Evolutionary conservation across 2,888 invertebrate genomes (phyloP), one percentile per base, ranked within the genome.

Genomic region (Athalia cordata): DNA sequence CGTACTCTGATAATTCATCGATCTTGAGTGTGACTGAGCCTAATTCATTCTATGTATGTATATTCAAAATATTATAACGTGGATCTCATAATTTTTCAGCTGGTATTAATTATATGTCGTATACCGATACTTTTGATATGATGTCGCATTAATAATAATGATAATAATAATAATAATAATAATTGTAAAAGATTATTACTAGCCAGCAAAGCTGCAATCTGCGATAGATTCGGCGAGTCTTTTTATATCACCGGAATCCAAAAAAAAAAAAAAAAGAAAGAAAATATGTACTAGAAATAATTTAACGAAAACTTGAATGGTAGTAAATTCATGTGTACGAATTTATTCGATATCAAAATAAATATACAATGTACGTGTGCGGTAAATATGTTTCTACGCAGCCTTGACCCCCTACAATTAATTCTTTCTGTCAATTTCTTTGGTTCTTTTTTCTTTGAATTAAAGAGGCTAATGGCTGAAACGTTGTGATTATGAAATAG

Each of bases 91-190:
- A 29, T 29, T 29, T 29, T 29, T 29, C 29, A 29, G 2, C 29
- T 29, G 45, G 11, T 45, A 9, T 4, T 64, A 47, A 6, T 47
- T 29, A 11, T 11, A 64, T 64, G 9, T 43, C 64, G 45, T 11
- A 45, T 64, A 29, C 29, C 47, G n/a, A 64, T 64, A 64, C 45
- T 64, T 64, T 64, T 64, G 64, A 64, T 64, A 64, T 64, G 45
- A 29, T 29, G 29, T 29, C 29, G 29, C 29, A 29, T 29, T 29
- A 29, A 29, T 29, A 29, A 29, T 29, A 2, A 29, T 29, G 29
- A 29, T 29, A 29, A 29, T 64, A 64, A 45, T 64, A 64, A 9
- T 43, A 9, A 45, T 59, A 29, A 59, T 64, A 64, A 64, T 62
- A 11, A 43, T 64, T 64, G 64, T 64, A 8, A 11, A n/a, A 64